Evolutionary conservation across 1,140 invertebrate genomes (phyloP).

Genomic region (Plectus sambesii): DNA sequence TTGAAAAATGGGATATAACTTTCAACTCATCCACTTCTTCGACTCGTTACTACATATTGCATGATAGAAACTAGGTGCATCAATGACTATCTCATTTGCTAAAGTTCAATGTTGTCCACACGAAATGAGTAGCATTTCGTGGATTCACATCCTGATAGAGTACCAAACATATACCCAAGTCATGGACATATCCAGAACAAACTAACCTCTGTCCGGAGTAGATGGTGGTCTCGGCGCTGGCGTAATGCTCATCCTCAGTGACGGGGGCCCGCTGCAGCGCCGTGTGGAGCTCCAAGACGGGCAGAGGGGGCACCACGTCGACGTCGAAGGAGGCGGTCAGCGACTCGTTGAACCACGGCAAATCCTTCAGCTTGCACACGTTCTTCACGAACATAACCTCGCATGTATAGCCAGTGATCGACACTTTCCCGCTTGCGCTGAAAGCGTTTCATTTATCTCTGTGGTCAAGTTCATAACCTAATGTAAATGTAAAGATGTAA

Average conservation of each 20-base stretch:
- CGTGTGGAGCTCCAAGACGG: conserved; percentile 31
- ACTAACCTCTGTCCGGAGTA: conserved; percentile 39
- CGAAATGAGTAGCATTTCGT: too few relatives aligned
- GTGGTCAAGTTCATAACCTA: too few relatives aligned
- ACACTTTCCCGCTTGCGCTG: conserved; percentile 32
- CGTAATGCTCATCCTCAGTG: conserved; percentile 21
- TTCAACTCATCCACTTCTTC: conserved; percentile 2
- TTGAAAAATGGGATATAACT: too few relatives aligned
- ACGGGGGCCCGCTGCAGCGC: conserved; percentile 27
- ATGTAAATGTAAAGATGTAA: too few relatives aligned
- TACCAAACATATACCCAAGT: conserved; percentile 22
- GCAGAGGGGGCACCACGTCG: conserved; percentile 32
- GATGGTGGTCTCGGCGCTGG: conserved; percentile 34
- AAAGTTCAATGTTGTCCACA: too few relatives aligned
- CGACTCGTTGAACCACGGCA: conserved; percentile 13
- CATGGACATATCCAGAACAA: conserved; percentile 6
- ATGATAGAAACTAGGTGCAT: too few relatives aligned
- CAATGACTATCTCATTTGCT: too few relatives aligned
- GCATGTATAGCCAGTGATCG: conserved; percentile 37
- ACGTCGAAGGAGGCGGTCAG: conserved; percentile 30
- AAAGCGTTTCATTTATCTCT: conserved; percentile 14
- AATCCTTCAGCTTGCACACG: conserved; percentile 26
- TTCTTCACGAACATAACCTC: conserved; percentile 39
- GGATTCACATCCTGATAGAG: conserved; percentile 23
- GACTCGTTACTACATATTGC: too few relatives aligned